Conservation (phyloP, 1,140 invertebrate species). For the Papilio polytes region DNA sequence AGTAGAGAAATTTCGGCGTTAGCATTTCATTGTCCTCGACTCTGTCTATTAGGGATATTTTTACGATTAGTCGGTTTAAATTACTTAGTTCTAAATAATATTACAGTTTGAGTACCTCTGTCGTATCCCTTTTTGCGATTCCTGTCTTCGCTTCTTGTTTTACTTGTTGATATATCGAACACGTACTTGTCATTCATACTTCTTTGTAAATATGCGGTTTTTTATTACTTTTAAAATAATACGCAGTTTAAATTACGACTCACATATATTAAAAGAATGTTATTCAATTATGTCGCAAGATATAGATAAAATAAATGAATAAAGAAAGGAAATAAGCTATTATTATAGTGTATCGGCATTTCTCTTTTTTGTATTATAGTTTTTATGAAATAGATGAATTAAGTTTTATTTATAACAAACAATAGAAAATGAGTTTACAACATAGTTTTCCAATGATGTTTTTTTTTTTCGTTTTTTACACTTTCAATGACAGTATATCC, state of each 20-base stretch:
- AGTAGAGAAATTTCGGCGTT: too few species aligned
- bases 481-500: too few species aligned
- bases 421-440: too few species aligned
- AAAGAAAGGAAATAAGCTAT: not conserved
- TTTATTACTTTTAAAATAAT: not conserved
- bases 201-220: not conserved
- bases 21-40: too few species aligned
- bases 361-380: too few species aligned
- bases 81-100: not conserved
- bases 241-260: not conserved
- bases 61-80: too few species aligned
- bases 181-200: not conserved
- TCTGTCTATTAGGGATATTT: too few species aligned
- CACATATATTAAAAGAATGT: not conserved
- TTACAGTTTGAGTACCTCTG: not conserved
- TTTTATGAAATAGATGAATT: too few species aligned
- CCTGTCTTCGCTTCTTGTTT: slow-evolving; percentile 7
- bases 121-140: not conserved
- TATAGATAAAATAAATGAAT: not conserved
- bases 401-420: too few species aligned
- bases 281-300: not conserved
- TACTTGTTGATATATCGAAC: not conserved
- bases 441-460: too few species aligned
- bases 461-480: too few species aligned
- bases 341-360: too few species aligned